These are phyloP conservation scores for Leptodirus hochenwartii DNA, from an alignment of 2,888 invertebrate genomes.

Conservation along the genomic window DNA sequence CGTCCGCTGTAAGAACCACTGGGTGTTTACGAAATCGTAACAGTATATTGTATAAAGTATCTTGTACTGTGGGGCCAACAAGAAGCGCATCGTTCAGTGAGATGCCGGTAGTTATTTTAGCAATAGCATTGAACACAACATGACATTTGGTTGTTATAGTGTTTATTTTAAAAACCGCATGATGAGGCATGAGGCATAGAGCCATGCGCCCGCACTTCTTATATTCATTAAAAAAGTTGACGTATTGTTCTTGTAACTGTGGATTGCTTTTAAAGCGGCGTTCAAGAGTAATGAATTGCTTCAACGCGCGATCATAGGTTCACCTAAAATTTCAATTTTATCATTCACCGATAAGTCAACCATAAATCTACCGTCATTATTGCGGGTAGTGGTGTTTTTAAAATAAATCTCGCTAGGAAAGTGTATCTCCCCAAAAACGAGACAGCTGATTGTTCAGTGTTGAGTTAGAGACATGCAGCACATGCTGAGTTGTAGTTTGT, in stretches of 20 bases:
- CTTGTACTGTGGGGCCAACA: constrained; percentile 11
- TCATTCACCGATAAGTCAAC: constrained; percentile 10
- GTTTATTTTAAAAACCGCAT: constrained; percentile 9
- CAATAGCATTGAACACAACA: constrained; percentile 10
- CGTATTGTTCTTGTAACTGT: constrained; percentile 6
- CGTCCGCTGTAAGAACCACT: constrained; percentile 14
- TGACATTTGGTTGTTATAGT: constrained; percentile 10
- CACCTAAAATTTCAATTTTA: constrained; percentile 8
- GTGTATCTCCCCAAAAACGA: too few relatives aligned
- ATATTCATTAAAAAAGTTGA: constrained; percentile 9
- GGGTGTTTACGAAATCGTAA: constrained; percentile 13
- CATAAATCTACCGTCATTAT: constrained; percentile 9
- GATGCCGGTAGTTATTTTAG: constrained; percentile 7
- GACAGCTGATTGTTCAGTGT: too few relatives aligned
- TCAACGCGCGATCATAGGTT: constrained; percentile 7
- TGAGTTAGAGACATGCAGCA: too few relatives aligned
- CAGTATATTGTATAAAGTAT: constrained; percentile 9
- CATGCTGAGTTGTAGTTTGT: too few relatives aligned
- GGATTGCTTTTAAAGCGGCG: constrained; percentile 10
- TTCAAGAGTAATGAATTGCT: constrained; percentile 11
- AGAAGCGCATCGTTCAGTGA: constrained; percentile 11
- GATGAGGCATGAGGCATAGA: constrained; percentile 10
- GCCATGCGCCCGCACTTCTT: constrained; percentile 7
- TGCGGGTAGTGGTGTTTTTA: constrained; percentile 4
- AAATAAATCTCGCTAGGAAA: constrained; percentile 5